Evolutionary conservation across 1,140 invertebrate genomes (phyloP), one percentile per base, ranked within the genome.

Genomic region (Hypothenemus hampei): DNA sequence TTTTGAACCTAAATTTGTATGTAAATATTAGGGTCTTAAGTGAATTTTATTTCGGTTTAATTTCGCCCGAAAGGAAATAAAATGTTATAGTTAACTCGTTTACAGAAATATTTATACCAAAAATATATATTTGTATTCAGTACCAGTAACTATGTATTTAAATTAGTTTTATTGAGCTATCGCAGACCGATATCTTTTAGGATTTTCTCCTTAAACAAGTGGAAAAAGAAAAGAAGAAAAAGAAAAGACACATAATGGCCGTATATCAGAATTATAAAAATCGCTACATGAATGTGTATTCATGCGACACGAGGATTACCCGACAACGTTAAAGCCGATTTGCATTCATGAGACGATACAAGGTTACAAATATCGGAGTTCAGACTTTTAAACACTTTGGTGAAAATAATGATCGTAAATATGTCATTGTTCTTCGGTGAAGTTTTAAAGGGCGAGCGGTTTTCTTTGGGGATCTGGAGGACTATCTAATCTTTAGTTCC

Each of bases 281-380:
- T n/a, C 43, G 43, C 44, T 46, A 54, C 52, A 54, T 24, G 31
- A 43, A 46, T 54, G 43, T 54, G 44, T 54, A 54, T 54, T 47
- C 52, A 47, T 46, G 33, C 22, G 63, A 67, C 65, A 67, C 58
- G 48, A 52, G 59, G 63, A 65, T 65, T 67, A 65, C 57, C 50
- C 46, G 50, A 5, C 35, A 35, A 58, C 36, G 60, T 56, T 65
- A 57, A 47, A 63, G 53, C 55, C 60, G 47, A 65, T 67, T 67
- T 67, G 65, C 65, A 67, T 67, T 67, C 65, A 67, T 67, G 63
- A 62, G 60, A 57, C 63, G 63, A 62, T 65, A 64, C 61, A 65
- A 61, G 63, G 53, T 52, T 59, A 65, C 61, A 65, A 67, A 67
- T 65, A 67, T 67, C 60, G 58, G 62, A 65, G 59, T 61, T 65